Base-by-base conservation (phyloP, 2,797 vertebrate genomes). In the Sebastes flavidus region DNA sequence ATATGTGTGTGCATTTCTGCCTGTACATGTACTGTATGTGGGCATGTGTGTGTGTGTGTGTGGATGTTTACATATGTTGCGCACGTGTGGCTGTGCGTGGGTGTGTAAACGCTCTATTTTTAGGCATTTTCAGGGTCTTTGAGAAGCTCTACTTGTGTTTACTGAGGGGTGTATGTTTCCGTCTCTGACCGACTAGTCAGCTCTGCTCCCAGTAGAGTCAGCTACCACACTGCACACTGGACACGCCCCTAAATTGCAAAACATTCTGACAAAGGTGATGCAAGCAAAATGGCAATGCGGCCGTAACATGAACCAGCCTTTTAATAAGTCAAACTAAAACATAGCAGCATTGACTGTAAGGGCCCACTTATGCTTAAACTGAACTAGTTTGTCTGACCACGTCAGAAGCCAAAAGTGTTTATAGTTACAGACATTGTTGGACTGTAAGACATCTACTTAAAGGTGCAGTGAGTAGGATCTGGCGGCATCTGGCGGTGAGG, bases 71-170 rank as follows among this genome's bases (percentile, higher is more conserved):
- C 34, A 70, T 83, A 63, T 75, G 22, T 42, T 27, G 65, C 18
- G 20, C 75, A 72, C 73, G 73, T 83, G 78, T 68, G 78, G 36
- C 54, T 58, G 52, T 65, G 59, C 2, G 12, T 56, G 69, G 63
- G 63, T 63, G 73, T 82, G 72, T 84, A 76, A 84, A 75, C 32
- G 30, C 24, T 81, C 80, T 81, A 79, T 83, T 83, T 80, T 77
- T 65, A 78, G 68, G 60, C 63, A 18, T 65, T 74, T 81, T 89
- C 20, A 67, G 66, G 49, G 32, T 27, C 68, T 79, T 81, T 88
- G 38, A 87, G 66, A 84, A 70, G 75, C 68, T 78, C 20, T 38
- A n/a, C 46, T 63, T 65, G 34, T 59, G 58, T 62, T 73, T 86
- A 54, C 87, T 59, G 5, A 18, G 82, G 78, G 76, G 85, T 88